These are phyloP conservation scores for Gymnopithys bicolor DNA, from an alignment of 2,797 vertebrate species.

Conservation along the genomic window DNA sequence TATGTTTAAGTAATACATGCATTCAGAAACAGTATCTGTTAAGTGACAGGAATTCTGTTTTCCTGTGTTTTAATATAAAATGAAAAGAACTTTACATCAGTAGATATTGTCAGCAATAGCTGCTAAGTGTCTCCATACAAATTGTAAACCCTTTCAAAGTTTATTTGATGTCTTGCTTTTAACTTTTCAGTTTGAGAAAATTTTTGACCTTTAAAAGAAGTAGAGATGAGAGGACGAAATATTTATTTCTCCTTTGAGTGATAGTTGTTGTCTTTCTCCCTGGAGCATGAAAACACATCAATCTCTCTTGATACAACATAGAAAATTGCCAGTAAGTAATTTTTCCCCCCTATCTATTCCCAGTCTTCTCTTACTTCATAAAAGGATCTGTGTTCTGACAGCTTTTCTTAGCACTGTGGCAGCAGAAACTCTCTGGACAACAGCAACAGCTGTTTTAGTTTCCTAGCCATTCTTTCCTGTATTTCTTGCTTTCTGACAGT, in stretches of 20 bases:
- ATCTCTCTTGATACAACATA: background rate
- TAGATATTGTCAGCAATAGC: background rate
- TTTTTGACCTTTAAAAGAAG: constrained; percentile 29
- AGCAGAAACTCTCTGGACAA: constrained; percentile 32
- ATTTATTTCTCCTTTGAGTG: background rate
- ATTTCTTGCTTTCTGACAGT: background rate
- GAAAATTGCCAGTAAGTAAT: background rate
- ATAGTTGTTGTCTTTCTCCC: constrained; percentile 8
- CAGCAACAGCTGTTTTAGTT: background rate
- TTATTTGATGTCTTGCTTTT: constrained; percentile 15
- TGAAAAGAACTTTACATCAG: background rate
- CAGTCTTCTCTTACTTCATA: constrained; percentile 11
- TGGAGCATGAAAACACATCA: background rate
- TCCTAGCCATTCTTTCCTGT: background rate
- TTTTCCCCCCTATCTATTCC: background rate
- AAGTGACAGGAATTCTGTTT: background rate
- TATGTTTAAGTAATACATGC: background rate
- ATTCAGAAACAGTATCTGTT: background rate
- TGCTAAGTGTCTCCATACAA: background rate
- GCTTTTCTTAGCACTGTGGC: constrained; percentile 4
- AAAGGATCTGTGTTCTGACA: constrained; percentile 24
- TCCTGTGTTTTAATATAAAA: background rate
- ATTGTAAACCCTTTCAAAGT: background rate
- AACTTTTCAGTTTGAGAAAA: background rate
- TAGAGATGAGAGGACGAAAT: background rate